These are phyloP conservation scores for Labeo catla DNA, from an alignment of 2,113 vertebrate species.

Conservation along the genomic window DNA sequence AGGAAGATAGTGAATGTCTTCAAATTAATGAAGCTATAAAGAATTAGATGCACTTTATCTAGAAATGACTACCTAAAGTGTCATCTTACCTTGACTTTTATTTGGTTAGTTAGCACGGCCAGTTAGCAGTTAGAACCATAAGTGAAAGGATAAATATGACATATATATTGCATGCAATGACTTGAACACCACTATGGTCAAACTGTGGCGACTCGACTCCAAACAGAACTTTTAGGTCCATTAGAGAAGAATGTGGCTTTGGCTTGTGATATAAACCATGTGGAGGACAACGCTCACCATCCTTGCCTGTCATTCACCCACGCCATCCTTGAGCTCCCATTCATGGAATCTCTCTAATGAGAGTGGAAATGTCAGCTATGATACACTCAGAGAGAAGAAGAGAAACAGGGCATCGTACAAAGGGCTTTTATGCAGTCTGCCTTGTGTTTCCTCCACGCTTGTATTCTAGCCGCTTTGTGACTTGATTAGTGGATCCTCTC, in stretches of 20 bases:
- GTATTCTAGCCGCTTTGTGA: conserved; percentile 83
- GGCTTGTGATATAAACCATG: conserved; percentile 29
- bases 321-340: conserved; percentile 69
- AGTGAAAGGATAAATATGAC: not conserved
- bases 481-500: conserved; percentile 87
- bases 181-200: not conserved
- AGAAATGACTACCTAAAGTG: conserved; percentile 64
- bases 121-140: not conserved
- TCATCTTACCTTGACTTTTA: not conserved
- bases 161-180: not conserved
- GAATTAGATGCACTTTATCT: conserved; percentile 70
- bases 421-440: conserved; percentile 69
- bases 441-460: conserved; percentile 74
- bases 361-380: conserved; percentile 77
- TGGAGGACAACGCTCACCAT: not conserved
- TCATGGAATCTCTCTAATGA: conserved; percentile 79
- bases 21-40: conserved; percentile 65
- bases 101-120: not conserved
- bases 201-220: not conserved
- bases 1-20: not conserved
- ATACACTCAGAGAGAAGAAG: conserved; percentile 75
- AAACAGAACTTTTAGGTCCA: conserved; percentile 32
- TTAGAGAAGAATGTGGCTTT: conserved; percentile 36
- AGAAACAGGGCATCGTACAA: conserved; percentile 77
- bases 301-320: conserved; percentile 1